Evolutionary conservation across 2,113 vertebrate genomes (phyloP), one percentile per base, ranked within the genome.

Genomic region (Chamaea fasciata): DNA sequence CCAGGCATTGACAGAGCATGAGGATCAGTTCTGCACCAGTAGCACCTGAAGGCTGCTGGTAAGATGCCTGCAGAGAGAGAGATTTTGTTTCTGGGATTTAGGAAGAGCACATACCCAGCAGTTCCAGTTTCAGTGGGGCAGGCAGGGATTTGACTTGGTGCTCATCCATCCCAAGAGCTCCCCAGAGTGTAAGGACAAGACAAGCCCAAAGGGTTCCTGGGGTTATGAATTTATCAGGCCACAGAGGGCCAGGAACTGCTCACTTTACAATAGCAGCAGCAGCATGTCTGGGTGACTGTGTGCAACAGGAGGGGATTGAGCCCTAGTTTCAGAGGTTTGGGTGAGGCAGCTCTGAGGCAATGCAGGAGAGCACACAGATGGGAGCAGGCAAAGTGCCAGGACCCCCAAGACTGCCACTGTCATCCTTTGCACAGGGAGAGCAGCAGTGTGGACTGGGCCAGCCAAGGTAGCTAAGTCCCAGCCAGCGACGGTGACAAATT

Each of bases 171-270:
- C 31, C 77, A 67, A 27, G 60, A 91, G 27, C 7, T 37, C 21
- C 39, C 49, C 77, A 42, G 42, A 17, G 33, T 20, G 18, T 6
- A 12, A 69, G 37, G 42, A 37, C 33, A 84, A n/a, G 31, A 49
- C 9, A n/a, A 44, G 23, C 16, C 10, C 41, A 56, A 73, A 41
- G 11, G 10, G 7, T 35, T 74, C 10, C 10, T 1, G 6, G 41
- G 17, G 7, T 60, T 75, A 41, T 46, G 42, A 70, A 62, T 0
- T 0, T 15, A 3, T 52, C 30, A 1, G 4, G 30, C 27, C 30
- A 30, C 35, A 47, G 30, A 85, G 10, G 13, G 31, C 35, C 49
- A 76, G 49, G 9, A 80, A 10, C 33, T 30, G 26, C 42, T 28
- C 68, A 20, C 44, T 33, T 62, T 37, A 42, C 17, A 41, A 39